Base-by-base conservation (phyloP, 2,113 vertebrate species). In the Macheiramphus alcinus region DNA sequence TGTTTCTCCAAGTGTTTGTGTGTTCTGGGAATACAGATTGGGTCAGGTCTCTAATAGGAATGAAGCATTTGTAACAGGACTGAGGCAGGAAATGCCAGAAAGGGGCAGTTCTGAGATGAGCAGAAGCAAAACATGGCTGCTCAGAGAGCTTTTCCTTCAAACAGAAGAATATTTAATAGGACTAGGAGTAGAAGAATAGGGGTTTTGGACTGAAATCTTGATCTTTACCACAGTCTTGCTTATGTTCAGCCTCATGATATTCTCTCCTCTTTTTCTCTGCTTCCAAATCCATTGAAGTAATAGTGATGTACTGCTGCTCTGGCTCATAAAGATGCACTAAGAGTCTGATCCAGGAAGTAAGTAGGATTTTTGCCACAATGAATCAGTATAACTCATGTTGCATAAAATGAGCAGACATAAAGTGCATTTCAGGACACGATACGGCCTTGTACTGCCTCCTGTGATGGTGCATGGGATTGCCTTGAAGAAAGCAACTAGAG, bases 281-380 rank as follows among this genome's bases (percentile, higher is more conserved):
- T 72, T 85, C 59, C 36, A 85, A 89, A 79, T 62, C 53, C 43
- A 29, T 62, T 85, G 86, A 87, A 65, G 53, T 84, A 79, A 81
- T n/a, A 76, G 26, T 89, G 76, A 86, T 91, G 90, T 90, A 86
- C 47, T 80, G 42, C 65, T 92, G 18, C 26, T 93, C 40, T 91
- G 70, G 47, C 40, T 91, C 80, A 94, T 92, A 90, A 72, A 84
- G 68, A 88, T 84, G 31, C 38, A 43, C 43, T 80, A 87, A 74
- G 52, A 36, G 22, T 76, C 72, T 93, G 79, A 88, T 97, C 72
- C 81, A 80, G 79, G 79, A 88, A 96, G 63, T 78, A 65, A 63
- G 67, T 86, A 66, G 55, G 50, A 92, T 63, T 96, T 97, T 97
- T 90, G 47, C 61, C 58, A 83, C 86, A 78, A 38, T 73, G 80